Base-by-base conservation (phyloP, 2,888 invertebrate species). In the Anarsia innoxiella region DNA sequence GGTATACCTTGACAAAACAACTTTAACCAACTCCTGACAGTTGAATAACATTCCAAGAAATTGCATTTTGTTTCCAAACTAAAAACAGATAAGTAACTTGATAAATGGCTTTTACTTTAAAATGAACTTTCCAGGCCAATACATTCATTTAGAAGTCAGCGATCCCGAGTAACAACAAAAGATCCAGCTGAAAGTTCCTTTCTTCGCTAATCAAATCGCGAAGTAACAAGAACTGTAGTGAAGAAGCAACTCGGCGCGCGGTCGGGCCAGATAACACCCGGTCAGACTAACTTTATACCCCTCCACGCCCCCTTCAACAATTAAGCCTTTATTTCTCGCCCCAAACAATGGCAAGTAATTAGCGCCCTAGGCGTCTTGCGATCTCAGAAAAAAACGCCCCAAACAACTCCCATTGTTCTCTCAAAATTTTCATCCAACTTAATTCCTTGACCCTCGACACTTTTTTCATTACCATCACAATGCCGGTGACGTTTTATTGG, bases 321-420 rank as follows among this genome's bases (percentile, higher is more conserved):
- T 78, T 65, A 75, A 71, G 59, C 69, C 70, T 76, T 76, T 72
- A 72, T 73, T 69, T 68, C 50, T 56, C 64, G 48, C 58, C 61
- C 49, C 53, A 45, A 57, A 78, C 78, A 78, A 79, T 76, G 60
- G 56, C 63, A 69, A 67, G 66, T 76, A 79, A 82, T 80, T 82
- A 79, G 71, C 59, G 46, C 56, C 49, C 52, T 51, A 61, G 61
- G 63, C 59, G 56, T 52, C 61, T 51, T 45, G 48, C 48, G 51
- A 61, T 67, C 69, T 68, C 66, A 55, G 38, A 48, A 57, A 46
- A 49, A 66, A 74, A 71, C 62, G 69, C 66, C 58, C 46, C 39
- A 42, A 50, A 23, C 53, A 55, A 49, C 48, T 48, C 45, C 48
- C 46, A 53, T 72, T 72, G 62, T 71, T 61, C 47, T 31, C 23